These are phyloP conservation scores for Chrysogorgia sp. DNA, from an alignment of 92 coral and sea anemone genomes.

Conservation along the genomic window DNA sequence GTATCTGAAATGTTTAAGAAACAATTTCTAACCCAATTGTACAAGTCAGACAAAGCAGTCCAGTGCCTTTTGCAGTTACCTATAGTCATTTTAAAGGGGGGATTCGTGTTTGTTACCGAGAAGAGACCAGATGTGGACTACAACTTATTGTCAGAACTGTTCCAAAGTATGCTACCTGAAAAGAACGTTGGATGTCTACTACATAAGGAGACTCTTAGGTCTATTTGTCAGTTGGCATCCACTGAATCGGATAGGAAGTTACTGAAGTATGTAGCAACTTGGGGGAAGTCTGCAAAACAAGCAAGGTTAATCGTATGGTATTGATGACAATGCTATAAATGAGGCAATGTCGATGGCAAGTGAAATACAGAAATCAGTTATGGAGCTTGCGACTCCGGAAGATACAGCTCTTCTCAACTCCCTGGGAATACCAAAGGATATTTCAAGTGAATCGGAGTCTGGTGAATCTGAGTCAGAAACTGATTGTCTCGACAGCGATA, in stretches of 20 bases:
- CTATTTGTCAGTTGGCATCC: slow-evolving; percentile 63
- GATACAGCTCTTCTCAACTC: slow-evolving; percentile 56
- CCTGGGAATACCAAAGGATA: slow-evolving; percentile 42
- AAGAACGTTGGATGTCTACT: slow-evolving; percentile 12
- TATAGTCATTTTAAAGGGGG: slow-evolving; percentile 41
- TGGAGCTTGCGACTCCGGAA: slow-evolving; percentile 49
- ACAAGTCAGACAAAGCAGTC: slow-evolving; percentile 65
- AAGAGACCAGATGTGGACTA: slow-evolving; percentile 51
- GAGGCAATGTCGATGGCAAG: slow-evolving; percentile 42
- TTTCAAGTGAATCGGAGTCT: slow-evolving; percentile 8
- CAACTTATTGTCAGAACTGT: slow-evolving; percentile 44
- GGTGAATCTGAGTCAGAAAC: slow-evolving; percentile 37
- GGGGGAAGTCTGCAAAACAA: slow-evolving; percentile 35
- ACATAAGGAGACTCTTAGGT: slow-evolving; percentile 51
- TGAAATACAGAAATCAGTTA: slow-evolving; percentile 38
- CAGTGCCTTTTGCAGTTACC: slow-evolving; percentile 59
- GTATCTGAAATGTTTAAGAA: slow-evolving; percentile 49
- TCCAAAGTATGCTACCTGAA: slow-evolving; percentile 49
- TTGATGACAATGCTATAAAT: slow-evolving; percentile 22
- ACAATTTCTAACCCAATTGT: slow-evolving; percentile 48
- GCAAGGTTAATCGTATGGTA: slow-evolving; percentile 20
- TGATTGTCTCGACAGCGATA: slow-evolving; percentile 41
- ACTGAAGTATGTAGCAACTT: slow-evolving; percentile 55
- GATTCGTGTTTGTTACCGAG: slow-evolving; percentile 47
- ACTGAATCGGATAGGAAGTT: slow-evolving; percentile 53